Base-by-base conservation (phyloP, 1,140 invertebrate genomes). In the Calycopis cecrops region DNA sequence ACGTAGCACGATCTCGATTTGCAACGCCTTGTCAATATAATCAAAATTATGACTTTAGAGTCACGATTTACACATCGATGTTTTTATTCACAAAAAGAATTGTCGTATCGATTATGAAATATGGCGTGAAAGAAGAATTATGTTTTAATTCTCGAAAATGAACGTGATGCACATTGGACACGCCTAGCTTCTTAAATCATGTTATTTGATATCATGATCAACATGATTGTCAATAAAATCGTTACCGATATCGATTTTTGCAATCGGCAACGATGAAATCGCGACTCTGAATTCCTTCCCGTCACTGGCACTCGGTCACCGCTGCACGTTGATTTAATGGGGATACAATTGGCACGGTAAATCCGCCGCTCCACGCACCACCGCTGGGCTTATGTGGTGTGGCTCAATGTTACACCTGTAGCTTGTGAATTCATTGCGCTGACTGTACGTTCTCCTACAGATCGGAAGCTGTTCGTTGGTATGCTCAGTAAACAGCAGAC, bases 401-500 rank as follows among this genome's bases (percentile, higher is more conserved):
- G 70, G 62, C 69, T 75, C 64, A 55, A 56, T 74, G 74, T 71
- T 59, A 56, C 49, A 52, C 51, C 51, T 14, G 44, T 52, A 52
- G 51, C 21, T 42, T 14, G 51, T 42, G 51, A 52, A 12, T 17
- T 12, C 38, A 18, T 52, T 10, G 42, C 21, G 11, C 40, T 63
- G 57, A 63, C 40, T 44, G 35, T 63, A 35, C 47, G 49, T 59
- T 68, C 63, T 78, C 70, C 60, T 71, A 83, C 93, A 94, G 96
- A 97, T 92, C 92, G 98, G 89, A 99, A 99, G 92, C 93, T 99
- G 90, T 99, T 99, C 92, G 96, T 99, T 90, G 98, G 98, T 85
- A 99, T 99, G 98, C 95, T 99, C 82, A 98, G 97, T 90, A 99
- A 99, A 91, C 96, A 98, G 91, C 98, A 99, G 88, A 97, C 94